phyloP scores from a whole-genome alignment of 2,113 vertebrate genomes.

The Melanerpes aurifrons region DNA sequence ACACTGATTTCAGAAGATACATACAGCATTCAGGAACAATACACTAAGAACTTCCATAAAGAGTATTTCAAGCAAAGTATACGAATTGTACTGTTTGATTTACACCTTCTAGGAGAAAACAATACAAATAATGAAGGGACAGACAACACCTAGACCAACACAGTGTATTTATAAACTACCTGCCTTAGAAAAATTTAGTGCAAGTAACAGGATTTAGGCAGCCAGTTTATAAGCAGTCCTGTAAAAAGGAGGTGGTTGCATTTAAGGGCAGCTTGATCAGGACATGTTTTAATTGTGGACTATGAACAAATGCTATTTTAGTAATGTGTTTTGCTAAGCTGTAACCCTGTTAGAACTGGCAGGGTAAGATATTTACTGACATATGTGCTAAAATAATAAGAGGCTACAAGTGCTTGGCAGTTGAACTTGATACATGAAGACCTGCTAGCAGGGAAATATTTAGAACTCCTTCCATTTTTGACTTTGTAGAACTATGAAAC shows the following conservation, averaged over 20 bases:
- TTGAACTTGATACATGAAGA: not conserved
- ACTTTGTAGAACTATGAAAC: not conserved
- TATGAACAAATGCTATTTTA: conserved; percentile 5
- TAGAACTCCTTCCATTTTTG: conserved; percentile 1
- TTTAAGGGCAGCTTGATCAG: not conserved
- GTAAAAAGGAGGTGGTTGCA: not conserved
- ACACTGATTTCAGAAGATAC: not conserved
- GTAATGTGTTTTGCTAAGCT: conserved; percentile 17
- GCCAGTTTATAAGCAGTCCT: not conserved
- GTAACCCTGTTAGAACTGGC: conserved; percentile 19
- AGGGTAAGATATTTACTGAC: conserved; percentile 42
- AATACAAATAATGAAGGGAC: not conserved
- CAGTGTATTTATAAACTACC: not conserved
- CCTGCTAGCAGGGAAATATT: not conserved
- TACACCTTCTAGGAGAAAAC: not conserved
- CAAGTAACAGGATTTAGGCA: not conserved
- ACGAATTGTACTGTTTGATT: not conserved
- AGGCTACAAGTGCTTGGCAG: conserved; percentile 40
- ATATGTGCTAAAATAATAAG: conserved; percentile 18
- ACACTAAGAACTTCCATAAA: not conserved
- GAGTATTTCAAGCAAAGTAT: not conserved
- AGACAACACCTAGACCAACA: not conserved
- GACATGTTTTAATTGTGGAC: not conserved
- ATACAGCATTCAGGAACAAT: not conserved
- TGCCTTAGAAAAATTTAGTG: not conserved